Evolutionary conservation across 2,797 vertebrate species (phyloP).

Genomic region (Accipiter fasciatus): DNA sequence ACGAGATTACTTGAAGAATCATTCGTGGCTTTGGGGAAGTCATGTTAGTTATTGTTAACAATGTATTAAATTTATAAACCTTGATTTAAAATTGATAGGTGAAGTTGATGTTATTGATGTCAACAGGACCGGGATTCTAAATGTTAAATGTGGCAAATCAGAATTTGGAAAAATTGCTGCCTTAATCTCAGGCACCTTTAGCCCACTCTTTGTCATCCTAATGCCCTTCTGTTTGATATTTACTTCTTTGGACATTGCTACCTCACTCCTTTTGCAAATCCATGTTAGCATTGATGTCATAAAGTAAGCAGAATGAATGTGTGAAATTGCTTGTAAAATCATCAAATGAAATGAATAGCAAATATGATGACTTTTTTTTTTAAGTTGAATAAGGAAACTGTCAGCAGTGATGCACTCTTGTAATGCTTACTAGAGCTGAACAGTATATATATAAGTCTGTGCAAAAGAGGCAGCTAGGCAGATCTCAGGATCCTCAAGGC

Average conservation of each 20-base stretch:
- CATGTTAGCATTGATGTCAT: conserved; percentile 67
- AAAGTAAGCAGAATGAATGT: conserved; percentile 67
- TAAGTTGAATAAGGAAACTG: conserved; percentile 68
- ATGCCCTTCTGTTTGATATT: conserved; percentile 60
- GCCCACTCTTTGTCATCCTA: conserved; percentile 6
- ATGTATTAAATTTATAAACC: not conserved
- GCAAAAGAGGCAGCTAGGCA: conserved; percentile 58
- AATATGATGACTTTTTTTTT: conserved; percentile 53
- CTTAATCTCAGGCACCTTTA: not conserved
- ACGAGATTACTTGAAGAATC: not conserved
- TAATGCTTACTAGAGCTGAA: conserved; percentile 74
- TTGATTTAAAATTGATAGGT: not conserved
- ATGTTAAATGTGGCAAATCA: not conserved
- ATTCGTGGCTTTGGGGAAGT: not conserved
- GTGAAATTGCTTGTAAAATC: conserved; percentile 74
- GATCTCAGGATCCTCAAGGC: conserved; percentile 67
- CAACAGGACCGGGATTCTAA: not conserved
- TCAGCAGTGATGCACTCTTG: conserved; percentile 71
- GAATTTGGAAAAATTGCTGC: conserved; percentile 8
- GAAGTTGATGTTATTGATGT: not conserved
- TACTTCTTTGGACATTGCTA: conserved; percentile 61
- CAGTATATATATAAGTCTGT: conserved; percentile 74
- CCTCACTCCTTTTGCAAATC: conserved; percentile 53
- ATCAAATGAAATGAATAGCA: conserved; percentile 70
- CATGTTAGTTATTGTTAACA: not conserved